These are phyloP conservation scores for Uloborus plumipes DNA, from an alignment of 2,888 invertebrate species.

Conservation along the genomic window DNA sequence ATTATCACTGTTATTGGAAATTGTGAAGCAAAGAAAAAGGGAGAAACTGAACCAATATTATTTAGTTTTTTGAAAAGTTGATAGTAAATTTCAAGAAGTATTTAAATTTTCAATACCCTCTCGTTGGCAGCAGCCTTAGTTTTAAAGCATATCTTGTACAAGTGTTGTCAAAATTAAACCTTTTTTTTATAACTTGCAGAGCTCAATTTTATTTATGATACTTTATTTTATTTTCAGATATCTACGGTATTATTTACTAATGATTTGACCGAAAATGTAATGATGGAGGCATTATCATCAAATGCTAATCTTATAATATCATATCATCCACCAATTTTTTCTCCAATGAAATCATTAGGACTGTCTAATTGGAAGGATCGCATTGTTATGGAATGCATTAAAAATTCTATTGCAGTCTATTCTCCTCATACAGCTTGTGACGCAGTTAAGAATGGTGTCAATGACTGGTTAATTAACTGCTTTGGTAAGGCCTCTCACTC, in stretches of 20 bases:
- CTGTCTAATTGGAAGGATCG: slow-evolving; percentile 81
- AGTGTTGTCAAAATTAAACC: too few relatives aligned
- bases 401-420: slow-evolving; percentile 87
- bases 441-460: slow-evolving; percentile 85
- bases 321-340: slow-evolving; percentile 97
- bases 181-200: too few relatives aligned
- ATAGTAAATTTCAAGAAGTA: background rate
- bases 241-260: slow-evolving; percentile 85
- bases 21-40: too few relatives aligned
- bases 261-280: slow-evolving; percentile 90
- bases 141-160: too few relatives aligned
- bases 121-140: too few relatives aligned
- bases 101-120: background rate
- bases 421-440: slow-evolving; percentile 96
- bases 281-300: slow-evolving; percentile 82
- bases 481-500: slow-evolving; percentile 72
- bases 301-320: slow-evolving; percentile 86
- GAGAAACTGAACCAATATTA: too few relatives aligned
- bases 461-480: slow-evolving; percentile 89
- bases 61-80: too few relatives aligned
- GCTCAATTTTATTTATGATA: background rate
- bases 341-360: slow-evolving; percentile 83
- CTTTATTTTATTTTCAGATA: slow-evolving; percentile 67
- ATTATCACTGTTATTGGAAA: too few relatives aligned
- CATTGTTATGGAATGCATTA: slow-evolving; percentile 83